Evolutionary conservation across 2,888 invertebrate species (phyloP), one percentile per base, ranked within the genome.

Genomic region (Glaucopsyche alexis): DNA sequence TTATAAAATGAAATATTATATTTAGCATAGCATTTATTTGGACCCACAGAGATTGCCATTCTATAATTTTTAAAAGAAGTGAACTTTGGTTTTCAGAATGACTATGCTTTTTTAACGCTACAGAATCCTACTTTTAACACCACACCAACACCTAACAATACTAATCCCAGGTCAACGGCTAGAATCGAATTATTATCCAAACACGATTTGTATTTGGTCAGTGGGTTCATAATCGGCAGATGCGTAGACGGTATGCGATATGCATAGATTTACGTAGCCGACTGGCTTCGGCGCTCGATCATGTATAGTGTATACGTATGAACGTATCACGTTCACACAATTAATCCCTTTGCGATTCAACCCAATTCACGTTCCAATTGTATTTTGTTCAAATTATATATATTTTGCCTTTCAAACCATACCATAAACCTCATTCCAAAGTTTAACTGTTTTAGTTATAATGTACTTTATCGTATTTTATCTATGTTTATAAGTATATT

Each of bases 341-440:
- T n/a, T n/a, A n/a, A n/a, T 73, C 74, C 74, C 73, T 40, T 71
- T 40, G 42, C 67, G 73, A 69, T 73, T 71, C 66, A 69, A 70
- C 70, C 73, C 71, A n/a, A 47, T 76, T 82, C 14, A 64, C 49
- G 11, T 64, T 47, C 38, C 50, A 38, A 7, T 60, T 60, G 19
- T 29, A 29, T 14, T 69, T 49, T 7, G 29, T 47, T 49, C 29
- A 13, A 67, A 67, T 19, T 45, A 29, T 45, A 67, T 45, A 42
- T 66, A 45, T 45, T 45, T 47, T 9, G 47, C 11, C 11, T n/a
- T 42, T 29, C 29, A 29, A 55, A 55, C n/a, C 29, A 6, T 13
- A 19, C 7, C 8, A 42, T 8, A 55, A 55, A 19, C 11, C 19
- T 19, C 55, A 19, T 55, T 55, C 19, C 19, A 55, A 55, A 55